Base-by-base conservation (phyloP, 2,888 invertebrate genomes). In the Piscicola geometra region DNA sequence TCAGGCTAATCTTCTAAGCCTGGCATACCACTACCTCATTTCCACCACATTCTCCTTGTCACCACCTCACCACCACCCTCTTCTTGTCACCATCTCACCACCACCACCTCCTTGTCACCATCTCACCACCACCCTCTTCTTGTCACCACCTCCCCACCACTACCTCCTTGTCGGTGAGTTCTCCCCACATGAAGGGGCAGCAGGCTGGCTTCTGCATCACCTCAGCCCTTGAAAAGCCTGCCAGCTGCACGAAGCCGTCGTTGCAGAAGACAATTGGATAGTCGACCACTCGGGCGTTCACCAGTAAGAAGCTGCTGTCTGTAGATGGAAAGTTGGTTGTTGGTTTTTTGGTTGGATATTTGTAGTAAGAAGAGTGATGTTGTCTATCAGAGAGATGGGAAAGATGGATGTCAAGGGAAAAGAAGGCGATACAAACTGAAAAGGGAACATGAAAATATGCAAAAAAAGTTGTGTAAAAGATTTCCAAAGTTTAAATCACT, bases 261-360 rank as follows among this genome's bases (percentile, higher is more conserved):
- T 98, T 99, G 90, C 98, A 98, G 89, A 98, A 99, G 83, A 99
- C 98, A 87, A 99, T 99, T 81, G 99, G 99, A 88, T 96, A 99
- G 89, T 99, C 98, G 85, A 85, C 83, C 86, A 99, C 98, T 90
- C 99, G 96, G 87, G 99, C 98, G 89, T 99, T 99, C 83, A 98
- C 98, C 89, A 99, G 89, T 86, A 99, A 90, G 88, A 99, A 99
- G 60, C 69, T 77, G 52, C 71, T 75, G 70, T 75, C 75, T 77
- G 75, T 69, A 15, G n/a, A 9, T 15, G 25, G n/a, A n/a, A n/a
- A n/a, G n/a, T n/a, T n/a, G n/a, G n/a, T n/a, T n/a, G n/a, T n/a
- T 50, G 52, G 15, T 15, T 50, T 15, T 50, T 15, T 50, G 52
- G 15, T 15, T 50, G 52, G 15, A 18, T 50, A 18, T 50, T 15